Conservation (phyloP, 1,140 invertebrate species). For the Bradysia coprophila region DNA sequence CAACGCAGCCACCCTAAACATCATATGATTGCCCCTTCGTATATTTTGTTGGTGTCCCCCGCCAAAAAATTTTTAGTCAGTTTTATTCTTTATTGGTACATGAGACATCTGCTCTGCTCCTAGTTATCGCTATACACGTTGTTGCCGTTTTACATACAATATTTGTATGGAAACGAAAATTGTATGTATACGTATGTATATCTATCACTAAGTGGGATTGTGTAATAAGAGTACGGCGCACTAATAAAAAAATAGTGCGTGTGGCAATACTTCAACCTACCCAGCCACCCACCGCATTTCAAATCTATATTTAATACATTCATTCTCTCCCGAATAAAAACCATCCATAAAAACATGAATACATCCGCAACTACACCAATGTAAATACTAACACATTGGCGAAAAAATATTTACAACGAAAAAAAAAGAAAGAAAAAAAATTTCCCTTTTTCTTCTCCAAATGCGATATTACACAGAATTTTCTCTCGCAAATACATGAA, state of each 20-base stretch:
- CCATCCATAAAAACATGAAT: not conserved
- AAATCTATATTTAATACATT: too few species aligned
- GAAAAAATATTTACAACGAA: too few species aligned
- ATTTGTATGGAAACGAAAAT: too few species aligned
- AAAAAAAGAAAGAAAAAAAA: too few species aligned
- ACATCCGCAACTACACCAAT: not conserved
- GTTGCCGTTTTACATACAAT: not conserved
- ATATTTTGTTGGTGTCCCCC: not conserved
- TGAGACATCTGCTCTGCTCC: slow-evolving; percentile 1
- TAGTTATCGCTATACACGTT: not conserved
- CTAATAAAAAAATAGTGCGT: not conserved
- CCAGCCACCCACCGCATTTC: not conserved
- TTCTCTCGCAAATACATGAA: too few species aligned
- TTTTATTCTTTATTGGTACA: slow-evolving; percentile 2
- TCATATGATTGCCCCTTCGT: slow-evolving; percentile 2
- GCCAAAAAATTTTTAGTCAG: not conserved
- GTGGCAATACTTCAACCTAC: not conserved
- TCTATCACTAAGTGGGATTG: too few species aligned
- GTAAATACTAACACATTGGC: too few species aligned
- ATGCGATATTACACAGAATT: too few species aligned
- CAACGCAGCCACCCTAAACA: not conserved
- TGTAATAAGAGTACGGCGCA: not conserved
- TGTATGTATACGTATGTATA: too few species aligned
- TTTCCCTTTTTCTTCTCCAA: too few species aligned
- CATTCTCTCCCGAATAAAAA: too few species aligned